Conservation (phyloP, 2,888 invertebrate species). For the Xylocampa areola region DNA sequence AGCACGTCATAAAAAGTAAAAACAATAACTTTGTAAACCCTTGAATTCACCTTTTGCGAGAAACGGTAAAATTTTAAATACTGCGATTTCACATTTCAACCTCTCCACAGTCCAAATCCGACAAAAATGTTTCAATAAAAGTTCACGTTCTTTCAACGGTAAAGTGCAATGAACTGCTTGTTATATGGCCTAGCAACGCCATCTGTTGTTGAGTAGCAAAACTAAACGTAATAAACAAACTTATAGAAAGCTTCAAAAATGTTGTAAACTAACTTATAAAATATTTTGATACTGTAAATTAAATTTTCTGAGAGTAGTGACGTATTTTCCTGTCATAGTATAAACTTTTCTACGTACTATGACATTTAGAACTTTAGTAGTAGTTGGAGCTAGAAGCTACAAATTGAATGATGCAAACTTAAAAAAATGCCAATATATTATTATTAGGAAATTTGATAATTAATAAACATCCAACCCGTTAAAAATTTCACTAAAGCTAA, state of each 20-base stretch:
- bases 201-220: conserved; percentile 73
- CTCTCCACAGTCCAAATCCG: conserved; percentile 10
- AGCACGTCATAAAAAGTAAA: conserved; percentile 15
- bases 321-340: no score
- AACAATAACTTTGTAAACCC: not conserved
- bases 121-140: conserved; percentile 33
- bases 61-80: conserved; percentile 20
- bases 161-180: conserved; percentile 42
- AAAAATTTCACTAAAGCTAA: conserved; percentile 12
- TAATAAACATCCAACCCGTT: no score
- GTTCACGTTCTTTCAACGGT: conserved; percentile 19
- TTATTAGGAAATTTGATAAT: no score
- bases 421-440: no score
- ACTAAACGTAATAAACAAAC: conserved; percentile 10
- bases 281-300: no score
- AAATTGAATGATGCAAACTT: no score
- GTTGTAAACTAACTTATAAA: not conserved
- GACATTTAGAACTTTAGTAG: no score
- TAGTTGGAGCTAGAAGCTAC: no score
- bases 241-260: not conserved
- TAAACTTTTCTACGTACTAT: no score
- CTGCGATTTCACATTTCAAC: conserved; percentile 17
- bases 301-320: no score
- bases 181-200: conserved; percentile 56
- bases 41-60: not conserved